Conservation (phyloP, 2,888 invertebrate species). For the Ichneumoninae sp. region DNA sequence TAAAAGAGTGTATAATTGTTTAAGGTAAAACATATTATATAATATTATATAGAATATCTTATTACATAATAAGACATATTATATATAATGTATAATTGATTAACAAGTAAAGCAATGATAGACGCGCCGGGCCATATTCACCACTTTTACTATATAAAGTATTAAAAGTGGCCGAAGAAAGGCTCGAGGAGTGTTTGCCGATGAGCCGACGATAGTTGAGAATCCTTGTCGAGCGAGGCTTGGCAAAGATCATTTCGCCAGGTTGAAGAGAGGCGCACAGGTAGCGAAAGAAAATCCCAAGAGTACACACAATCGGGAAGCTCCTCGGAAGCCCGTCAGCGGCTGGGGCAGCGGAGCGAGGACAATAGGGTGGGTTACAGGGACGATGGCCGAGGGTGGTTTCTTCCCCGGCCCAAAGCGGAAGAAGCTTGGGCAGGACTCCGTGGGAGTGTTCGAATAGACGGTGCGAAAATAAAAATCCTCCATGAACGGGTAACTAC, state of each 20-base stretch:
- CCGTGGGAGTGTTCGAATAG: not conserved
- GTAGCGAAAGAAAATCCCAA: slow-evolving; percentile 33
- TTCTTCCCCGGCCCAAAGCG: not conserved
- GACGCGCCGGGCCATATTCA: not conserved
- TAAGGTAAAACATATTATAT: not conserved
- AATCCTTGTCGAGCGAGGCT: not conserved
- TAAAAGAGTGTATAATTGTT: not conserved
- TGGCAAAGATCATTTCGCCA: not conserved
- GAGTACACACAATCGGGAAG: slow-evolving; percentile 24
- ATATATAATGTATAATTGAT: too few species aligned
- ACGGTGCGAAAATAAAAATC: slow-evolving; percentile 15
- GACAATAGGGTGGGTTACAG: slow-evolving; percentile 10
- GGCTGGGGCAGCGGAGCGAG: not conserved
- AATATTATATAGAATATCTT: too few species aligned
- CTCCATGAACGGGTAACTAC: slow-evolving; percentile 1
- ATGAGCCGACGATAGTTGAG: not conserved
- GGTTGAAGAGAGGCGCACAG: not conserved
- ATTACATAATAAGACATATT: not conserved
- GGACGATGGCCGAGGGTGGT: not conserved
- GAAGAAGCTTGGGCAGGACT: slow-evolving; percentile 11
- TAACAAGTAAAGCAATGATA: too few species aligned
- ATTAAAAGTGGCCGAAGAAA: not conserved
- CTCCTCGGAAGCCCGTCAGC: not conserved
- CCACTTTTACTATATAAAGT: not conserved
- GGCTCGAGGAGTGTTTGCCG: not conserved